A percentile compares a stretch with the other conserved stretches of the same genome.
These are phyloP conservation scores for Melanargia galathea DNA, from an alignment of 2,888 invertebrate species.

Conservation along the genomic window DNA sequence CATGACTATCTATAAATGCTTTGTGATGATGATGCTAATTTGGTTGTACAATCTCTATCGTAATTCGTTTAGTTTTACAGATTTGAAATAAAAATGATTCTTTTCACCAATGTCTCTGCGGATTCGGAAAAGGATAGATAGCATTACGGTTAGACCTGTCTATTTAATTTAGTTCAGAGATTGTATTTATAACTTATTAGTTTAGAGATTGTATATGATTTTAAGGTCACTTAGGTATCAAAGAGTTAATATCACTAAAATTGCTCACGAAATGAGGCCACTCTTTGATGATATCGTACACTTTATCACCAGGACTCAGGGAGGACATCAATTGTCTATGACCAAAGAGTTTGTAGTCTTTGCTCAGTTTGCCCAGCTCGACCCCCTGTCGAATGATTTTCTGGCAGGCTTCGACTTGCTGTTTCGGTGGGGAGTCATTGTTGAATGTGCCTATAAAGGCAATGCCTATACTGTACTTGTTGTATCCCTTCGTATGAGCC, in stretches of 20 bases:
- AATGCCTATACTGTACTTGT: conserved; percentile 85
- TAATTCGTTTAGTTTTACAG: no score
- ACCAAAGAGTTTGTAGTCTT: conserved; percentile 85
- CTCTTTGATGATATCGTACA: conserved; percentile 84
- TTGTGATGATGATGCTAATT: neutral
- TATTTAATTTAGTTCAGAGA: no score
- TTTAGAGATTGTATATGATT: neutral
- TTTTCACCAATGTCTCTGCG: no score
- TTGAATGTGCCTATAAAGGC: conserved; percentile 89
- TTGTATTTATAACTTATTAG: no score
- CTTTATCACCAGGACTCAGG: conserved; percentile 85
- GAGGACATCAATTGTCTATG: conserved; percentile 86
- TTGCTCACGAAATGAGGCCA: conserved; percentile 86
- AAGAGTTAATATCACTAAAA: conserved; percentile 49
- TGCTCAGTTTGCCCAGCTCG: conserved; percentile 80
- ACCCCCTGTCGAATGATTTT: conserved; percentile 85
- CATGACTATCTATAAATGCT: conserved; percentile 15
- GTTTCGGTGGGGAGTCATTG: conserved; percentile 69
- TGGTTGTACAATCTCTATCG: no score
- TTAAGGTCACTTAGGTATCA: conserved; percentile 53
- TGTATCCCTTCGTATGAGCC: conserved; percentile 86
- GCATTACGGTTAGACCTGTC: no score
- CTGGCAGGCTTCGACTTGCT: conserved; percentile 81
- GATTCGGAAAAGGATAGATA: no score
- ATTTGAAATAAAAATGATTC: no score